Base-by-base conservation (phyloP, 2,113 vertebrate genomes). In the Toxotes jaculatrix region DNA sequence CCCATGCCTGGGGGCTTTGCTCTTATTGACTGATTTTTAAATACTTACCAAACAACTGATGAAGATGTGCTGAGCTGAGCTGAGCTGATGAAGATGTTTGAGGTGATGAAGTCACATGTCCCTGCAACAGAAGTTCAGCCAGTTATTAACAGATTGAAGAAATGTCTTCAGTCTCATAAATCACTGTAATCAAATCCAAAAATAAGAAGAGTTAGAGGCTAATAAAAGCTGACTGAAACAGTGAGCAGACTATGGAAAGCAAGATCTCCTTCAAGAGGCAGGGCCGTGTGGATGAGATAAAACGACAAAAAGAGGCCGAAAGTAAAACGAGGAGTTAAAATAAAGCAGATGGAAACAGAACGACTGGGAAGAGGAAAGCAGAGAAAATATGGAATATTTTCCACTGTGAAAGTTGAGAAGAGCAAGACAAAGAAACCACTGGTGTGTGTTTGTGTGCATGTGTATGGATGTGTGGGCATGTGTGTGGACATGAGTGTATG, bases 101-200 rank as follows among this genome's bases (percentile, higher is more conserved):
- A 43, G 19, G 21, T 34, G 11, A 72, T 27, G 13, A 45, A 45
- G 17, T 76, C 55, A 36, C 38, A 40, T 3, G 31, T 76, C 3
- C 27, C 31, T 53, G 19, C 40, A 23, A 51, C 81, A 56, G 47
- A 75, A 59, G 45, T 56, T 74, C 57, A 77, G 6, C 38, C 21
- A n/a, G 40, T 69, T 77, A 21, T 53, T 74, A 34, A 74, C 43
- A 63, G 19, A 34, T 17, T 14, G 57, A 32, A 67, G 31, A 69
- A 79, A 60, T 38, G 43, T 55, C 34, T 49, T 19, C 60, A 42
- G 61, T 65, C 53, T 87, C 40, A 61, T 72, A 49, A 62, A 79
- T 27, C 63, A 51, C 32, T 12, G 6, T 31, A 47, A 72, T 76
- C 23, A 64, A 43, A 77, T 77, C 34, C 27, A 53, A 45, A 74